phyloP scores from a whole-genome alignment of 2,113 vertebrate genomes.

The Pundamilia nyererei region DNA sequence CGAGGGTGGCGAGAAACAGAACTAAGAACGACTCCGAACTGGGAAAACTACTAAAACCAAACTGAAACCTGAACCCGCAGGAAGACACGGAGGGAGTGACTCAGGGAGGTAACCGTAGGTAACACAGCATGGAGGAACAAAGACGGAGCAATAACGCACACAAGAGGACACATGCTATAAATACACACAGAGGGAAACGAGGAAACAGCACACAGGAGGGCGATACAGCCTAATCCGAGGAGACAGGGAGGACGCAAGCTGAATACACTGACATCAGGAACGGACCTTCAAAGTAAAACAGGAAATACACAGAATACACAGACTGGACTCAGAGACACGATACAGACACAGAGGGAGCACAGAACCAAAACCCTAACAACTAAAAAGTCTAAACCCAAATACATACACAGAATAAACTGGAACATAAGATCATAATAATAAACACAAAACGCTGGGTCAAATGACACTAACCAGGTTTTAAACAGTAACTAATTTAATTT shows the following conservation, averaged over 20 bases:
- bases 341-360: neutral
- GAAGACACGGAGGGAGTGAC: neutral
- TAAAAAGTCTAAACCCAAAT: neutral
- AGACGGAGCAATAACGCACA: rapidly evolving
- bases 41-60: neutral
- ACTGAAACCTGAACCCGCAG: neutral
- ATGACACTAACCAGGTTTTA: neutral
- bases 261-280: neutral
- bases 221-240: neutral
- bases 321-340: neutral
- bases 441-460: neutral
- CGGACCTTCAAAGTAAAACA: neutral
- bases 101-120: neutral
- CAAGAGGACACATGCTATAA: rapidly evolving
- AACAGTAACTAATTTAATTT: neutral
- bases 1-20: rapidly evolving
- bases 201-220: neutral
- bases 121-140: rapidly evolving
- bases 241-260: rapidly evolving
- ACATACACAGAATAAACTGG: neutral
- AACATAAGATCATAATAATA: neutral
- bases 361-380: neutral
- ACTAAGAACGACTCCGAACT: neutral
- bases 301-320: neutral
- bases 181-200: neutral